Base-by-base conservation (phyloP, 2,888 invertebrate species). In the Lithosia quadra region DNA sequence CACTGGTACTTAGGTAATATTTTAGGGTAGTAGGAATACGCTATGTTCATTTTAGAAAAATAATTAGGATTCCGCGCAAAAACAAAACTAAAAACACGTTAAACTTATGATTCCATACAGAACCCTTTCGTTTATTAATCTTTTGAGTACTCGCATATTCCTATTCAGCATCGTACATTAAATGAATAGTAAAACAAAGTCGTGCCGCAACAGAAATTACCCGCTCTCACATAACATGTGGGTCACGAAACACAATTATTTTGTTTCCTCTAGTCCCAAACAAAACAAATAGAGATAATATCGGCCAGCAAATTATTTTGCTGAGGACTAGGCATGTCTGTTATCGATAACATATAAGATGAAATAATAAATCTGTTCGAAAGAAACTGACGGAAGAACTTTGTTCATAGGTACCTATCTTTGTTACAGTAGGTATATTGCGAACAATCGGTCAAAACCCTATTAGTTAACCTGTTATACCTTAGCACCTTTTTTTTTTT, bases 161-260 rank as follows among this genome's bases (percentile, higher is more conserved):
- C 36, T 53, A 36, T 24, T 36, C 21, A 11, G 22, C n/a, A 43
- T 4, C 61, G 33, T 56, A 34, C 9, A 33, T 15, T 56, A 43
- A 65, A 33, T 18, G 24, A 15, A 55, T 34, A 7, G 8, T 55
- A 49, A 34, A 33, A 63, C 22, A 49, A 63, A 18, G 53, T 68
- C 78, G 76, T 80, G 78, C 69, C 65, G 60, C n/a, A 34, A n/a
- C 64, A 56, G 43, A 71, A 80, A 79, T 75, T 74, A 75, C 73
- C 53, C 13, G 62, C 55, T 33, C 57, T 34, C 60, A 69, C 71
- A 63, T 71, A 68, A 76, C 73, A 75, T 80, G 78, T 85, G 80
- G 82, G 82, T 84, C 86, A 86, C 84, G 84, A 86, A 85, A 83
- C 84, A 83, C 85, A 88, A 88, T 88, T 86, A 88, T 70, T 71